phyloP scores from a whole-genome alignment of 2,888 invertebrate species.

The Aphrophora alni region DNA sequence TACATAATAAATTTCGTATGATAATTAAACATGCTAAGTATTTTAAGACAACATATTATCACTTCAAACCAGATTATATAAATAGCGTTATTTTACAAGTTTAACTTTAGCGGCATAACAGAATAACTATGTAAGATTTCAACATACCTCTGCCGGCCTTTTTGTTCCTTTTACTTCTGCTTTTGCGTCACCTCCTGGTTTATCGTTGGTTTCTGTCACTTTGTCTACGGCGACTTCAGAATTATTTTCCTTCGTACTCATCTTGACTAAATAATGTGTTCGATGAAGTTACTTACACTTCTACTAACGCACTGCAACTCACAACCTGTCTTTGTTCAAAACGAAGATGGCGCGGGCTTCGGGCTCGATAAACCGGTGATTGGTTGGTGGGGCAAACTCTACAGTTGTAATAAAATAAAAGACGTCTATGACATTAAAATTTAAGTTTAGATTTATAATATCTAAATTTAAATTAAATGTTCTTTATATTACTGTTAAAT shows the following conservation, averaged over 20 bases:
- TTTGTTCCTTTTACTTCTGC: slow-evolving; percentile 86
- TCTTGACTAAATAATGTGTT: slow-evolving; percentile 55
- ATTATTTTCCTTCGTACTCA: slow-evolving; percentile 86
- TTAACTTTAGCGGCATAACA: slow-evolving; percentile 14
- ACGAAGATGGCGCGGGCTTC: slow-evolving; percentile 82
- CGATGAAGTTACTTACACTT: slow-evolving; percentile 45
- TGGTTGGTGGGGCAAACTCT: slow-evolving; percentile 48
- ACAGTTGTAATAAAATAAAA: background rate
- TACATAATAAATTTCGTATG: too few relatives aligned
- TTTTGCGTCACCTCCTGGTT: slow-evolving; percentile 74
- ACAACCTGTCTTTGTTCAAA: slow-evolving; percentile 76
- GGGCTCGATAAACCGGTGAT: slow-evolving; percentile 58
- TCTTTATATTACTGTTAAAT: background rate
- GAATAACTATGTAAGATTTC: background rate
- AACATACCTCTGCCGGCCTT: slow-evolving; percentile 86
- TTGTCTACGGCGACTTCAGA: slow-evolving; percentile 85
- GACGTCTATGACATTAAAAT: background rate
- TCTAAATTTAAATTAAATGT: background rate
- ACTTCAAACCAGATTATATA: background rate
- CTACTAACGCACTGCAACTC: slow-evolving; percentile 48
- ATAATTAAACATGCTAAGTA: too few relatives aligned
- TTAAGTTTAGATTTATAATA: background rate
- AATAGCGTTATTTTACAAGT: background rate
- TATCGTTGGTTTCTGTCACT: slow-evolving; percentile 74
- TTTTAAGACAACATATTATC: too few relatives aligned